Evolutionary conservation across 2,113 vertebrate species (phyloP).

Genomic region (Dipodomys merriami): DNA sequence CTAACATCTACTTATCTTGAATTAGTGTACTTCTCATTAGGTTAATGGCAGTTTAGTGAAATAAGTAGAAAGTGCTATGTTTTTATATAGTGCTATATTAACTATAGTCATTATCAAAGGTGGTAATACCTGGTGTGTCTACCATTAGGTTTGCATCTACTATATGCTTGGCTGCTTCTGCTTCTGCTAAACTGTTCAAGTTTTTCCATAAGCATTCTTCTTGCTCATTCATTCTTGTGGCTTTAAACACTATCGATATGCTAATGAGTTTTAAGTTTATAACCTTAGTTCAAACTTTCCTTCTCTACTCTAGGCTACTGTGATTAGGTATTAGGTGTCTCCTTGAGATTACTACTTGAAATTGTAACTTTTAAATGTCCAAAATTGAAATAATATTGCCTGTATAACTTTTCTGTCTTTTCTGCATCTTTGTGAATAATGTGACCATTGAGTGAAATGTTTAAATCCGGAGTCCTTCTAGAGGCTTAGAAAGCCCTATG

Average conservation of each 20-base stretch:
- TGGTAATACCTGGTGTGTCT: neutral
- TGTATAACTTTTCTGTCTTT: slow-evolving; percentile 4
- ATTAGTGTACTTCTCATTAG: neutral
- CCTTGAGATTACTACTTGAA: neutral
- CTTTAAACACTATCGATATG: neutral
- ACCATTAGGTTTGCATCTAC: neutral
- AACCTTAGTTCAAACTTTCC: neutral
- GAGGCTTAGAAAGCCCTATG: neutral
- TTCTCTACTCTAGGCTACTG: neutral
- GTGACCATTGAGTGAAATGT: neutral
- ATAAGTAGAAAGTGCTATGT: neutral
- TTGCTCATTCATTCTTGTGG: neutral
- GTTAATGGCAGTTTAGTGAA: neutral
- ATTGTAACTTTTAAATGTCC: slow-evolving; percentile 17
- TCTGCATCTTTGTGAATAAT: neutral
- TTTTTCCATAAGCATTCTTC: neutral
- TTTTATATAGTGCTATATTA: neutral
- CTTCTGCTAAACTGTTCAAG: neutral
- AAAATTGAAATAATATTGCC: slow-evolving; percentile 42
- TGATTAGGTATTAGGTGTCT: neutral
- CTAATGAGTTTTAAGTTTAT: slow-evolving; percentile 17
- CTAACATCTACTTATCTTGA: neutral
- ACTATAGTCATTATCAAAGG: neutral
- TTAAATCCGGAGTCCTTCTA: neutral
- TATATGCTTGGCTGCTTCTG: neutral